Conservation (phyloP, 2,113 vertebrate species). For the Bos taurus region ARS-UCD2.0 NC_037329.1:100925001-100925500, state of each 20-base stretch:
- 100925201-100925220: background rate
- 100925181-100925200: background rate
- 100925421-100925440: background rate
- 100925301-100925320: background rate
- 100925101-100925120: background rate
- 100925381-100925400: background rate
- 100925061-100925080: background rate
- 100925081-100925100: background rate
- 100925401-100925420: background rate
- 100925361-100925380: background rate
- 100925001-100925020: background rate
- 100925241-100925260: background rate
- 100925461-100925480: background rate
- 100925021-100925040: background rate
- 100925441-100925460: background rate
- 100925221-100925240: constrained; percentile 15
- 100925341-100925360: background rate
- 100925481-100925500: background rate
- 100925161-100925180: constrained; percentile 16
- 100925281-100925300: background rate
- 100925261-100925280: background rate
- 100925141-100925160: background rate
- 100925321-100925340: background rate
- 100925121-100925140: constrained; percentile 17
- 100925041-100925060: background rate